Percentiles rank a stretch among this genome's conserved stretches.
These are phyloP conservation scores for Tenualosa ilisha DNA, from an alignment of 2,797 vertebrate species.

Conservation along the genomic window DNA sequence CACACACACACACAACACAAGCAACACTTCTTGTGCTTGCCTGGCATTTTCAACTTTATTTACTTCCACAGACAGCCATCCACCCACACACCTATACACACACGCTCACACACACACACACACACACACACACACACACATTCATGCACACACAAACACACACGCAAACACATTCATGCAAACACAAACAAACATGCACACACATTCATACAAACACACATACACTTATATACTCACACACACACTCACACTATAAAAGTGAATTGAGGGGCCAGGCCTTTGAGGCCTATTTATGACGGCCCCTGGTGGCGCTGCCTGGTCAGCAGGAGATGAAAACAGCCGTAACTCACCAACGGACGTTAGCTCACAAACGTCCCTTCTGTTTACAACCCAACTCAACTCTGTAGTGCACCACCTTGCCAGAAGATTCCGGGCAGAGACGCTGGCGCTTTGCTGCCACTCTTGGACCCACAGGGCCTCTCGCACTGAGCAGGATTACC, in stretches of 20 bases:
- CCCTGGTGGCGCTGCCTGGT: conserved; percentile 3
- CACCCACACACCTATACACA: neutral
- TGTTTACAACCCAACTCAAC: conserved; percentile 10
- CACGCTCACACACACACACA: neutral
- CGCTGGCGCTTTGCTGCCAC: neutral
- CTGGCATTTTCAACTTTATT: neutral
- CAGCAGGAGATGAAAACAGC: conserved; percentile 19
- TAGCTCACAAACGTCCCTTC: neutral
- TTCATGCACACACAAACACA: neutral
- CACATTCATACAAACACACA: neutral
- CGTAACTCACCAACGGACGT: conserved; percentile 26
- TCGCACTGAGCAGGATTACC: too few species aligned
- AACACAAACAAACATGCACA: neutral
- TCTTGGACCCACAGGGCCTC: neutral
- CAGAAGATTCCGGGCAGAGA: neutral
- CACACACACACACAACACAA: neutral
- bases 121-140: conserved; percentile 7
- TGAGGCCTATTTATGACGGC: conserved; percentile 21
- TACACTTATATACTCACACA: neutral
- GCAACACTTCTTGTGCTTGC: neutral
- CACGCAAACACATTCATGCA: neutral
- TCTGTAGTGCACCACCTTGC: neutral
- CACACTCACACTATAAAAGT: conserved; percentile 26
- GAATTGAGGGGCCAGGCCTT: conserved; percentile 20
- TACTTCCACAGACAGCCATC: neutral